These are phyloP conservation scores for Eulemur mongoz DNA, from an alignment of 2,797 vertebrate species.

Conservation along the genomic window DNA sequence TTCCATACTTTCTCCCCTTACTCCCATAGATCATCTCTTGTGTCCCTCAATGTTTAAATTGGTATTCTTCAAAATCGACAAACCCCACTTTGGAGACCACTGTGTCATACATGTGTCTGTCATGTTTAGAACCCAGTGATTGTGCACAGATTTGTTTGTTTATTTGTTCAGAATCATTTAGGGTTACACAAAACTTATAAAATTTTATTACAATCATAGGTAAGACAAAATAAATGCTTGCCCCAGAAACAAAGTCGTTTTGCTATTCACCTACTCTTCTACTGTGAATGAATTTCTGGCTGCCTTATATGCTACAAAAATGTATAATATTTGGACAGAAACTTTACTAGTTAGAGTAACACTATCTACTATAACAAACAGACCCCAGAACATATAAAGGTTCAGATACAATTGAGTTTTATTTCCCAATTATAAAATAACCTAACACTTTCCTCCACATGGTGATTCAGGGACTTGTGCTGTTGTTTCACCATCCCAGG, in stretches of 20 bases:
- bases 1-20: not conserved
- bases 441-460: not conserved
- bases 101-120: not conserved
- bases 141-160: not conserved
- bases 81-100: not conserved
- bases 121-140: not conserved
- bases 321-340: not conserved
- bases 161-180: conserved; percentile 16
- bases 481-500: not conserved
- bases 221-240: not conserved
- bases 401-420: not conserved
- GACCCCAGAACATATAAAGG: not conserved
- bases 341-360: not conserved
- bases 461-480: not conserved
- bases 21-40: not conserved
- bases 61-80: not conserved
- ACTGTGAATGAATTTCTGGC: not conserved
- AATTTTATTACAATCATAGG: not conserved
- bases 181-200: not conserved
- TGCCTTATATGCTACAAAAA: not conserved
- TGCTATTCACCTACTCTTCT: not conserved
- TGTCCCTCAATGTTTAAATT: not conserved
- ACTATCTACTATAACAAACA: not conserved
- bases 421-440: not conserved
- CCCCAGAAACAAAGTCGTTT: not conserved